Evolutionary conservation across 2,797 vertebrate genomes (phyloP).

Genomic region (Gambusia yucatana): DNA sequence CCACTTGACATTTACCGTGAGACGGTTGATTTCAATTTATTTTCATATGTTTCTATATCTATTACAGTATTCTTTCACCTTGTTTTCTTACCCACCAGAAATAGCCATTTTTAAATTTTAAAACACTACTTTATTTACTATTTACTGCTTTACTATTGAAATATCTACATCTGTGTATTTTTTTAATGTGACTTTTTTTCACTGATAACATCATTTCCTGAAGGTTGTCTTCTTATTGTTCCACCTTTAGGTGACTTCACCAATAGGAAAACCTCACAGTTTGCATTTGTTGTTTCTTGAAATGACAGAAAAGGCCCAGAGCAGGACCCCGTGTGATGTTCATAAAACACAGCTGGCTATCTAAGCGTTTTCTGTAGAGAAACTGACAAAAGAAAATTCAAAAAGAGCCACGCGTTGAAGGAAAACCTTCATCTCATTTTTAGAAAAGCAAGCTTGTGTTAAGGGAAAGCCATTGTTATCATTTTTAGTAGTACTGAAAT

Average conservation of each 20-base stretch:
- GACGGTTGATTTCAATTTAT: neutral
- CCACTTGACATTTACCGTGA: neutral
- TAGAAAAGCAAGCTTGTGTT: neutral
- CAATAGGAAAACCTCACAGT: neutral
- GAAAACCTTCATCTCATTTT: neutral
- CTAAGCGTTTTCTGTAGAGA: neutral
- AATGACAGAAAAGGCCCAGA: neutral
- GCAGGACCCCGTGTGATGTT: neutral
- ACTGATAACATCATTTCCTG: neutral
- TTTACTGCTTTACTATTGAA: too few species aligned
- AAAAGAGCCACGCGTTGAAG: neutral
- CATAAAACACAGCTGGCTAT: neutral
- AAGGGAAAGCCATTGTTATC: neutral
- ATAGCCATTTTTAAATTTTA: neutral
- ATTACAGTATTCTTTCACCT: neutral
- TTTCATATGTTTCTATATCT: neutral
- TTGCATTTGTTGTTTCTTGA: neutral
- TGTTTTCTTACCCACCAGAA: neutral
- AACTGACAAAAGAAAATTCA: neutral
- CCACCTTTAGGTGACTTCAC: neutral
- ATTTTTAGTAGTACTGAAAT: neutral
- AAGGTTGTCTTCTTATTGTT: neutral
- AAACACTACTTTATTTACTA: too few species aligned
- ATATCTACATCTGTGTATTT: neutral
- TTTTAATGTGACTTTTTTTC: neutral